phyloP scores from a whole-genome alignment of 2,797 vertebrate genomes.

The Gadopsis bispinosus region DNA sequence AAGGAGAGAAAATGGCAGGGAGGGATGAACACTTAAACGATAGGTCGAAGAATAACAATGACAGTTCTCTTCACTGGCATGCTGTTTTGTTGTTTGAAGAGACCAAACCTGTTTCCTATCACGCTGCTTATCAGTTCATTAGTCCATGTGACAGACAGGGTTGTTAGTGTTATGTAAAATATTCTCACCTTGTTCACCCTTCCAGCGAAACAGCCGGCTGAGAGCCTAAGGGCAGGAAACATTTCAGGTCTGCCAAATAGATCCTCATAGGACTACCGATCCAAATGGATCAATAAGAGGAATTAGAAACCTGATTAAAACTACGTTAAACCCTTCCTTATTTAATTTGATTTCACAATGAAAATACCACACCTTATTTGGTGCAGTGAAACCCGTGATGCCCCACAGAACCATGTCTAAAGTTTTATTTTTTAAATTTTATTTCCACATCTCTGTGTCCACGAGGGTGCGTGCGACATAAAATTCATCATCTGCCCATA shows the following conservation, averaged over 20 bases:
- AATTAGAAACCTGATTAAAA: neutral
- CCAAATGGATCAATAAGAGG: neutral
- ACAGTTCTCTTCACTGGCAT: neutral
- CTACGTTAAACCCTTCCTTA: neutral
- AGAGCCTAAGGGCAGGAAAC: conserved; percentile 25
- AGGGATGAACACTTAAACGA: conserved; percentile 9
- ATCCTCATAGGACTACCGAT: neutral
- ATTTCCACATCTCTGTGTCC: neutral
- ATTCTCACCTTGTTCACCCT: conserved; percentile 17
- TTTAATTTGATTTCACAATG: neutral
- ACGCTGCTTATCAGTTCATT: conserved; percentile 51
- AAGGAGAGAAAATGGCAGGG: conserved; percentile 31
- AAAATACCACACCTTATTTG: neutral
- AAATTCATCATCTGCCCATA: neutral
- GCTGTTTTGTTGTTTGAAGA: conserved; percentile 26
- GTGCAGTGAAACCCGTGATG: neutral
- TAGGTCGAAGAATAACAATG: conserved; percentile 33
- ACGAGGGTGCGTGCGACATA: neutral
- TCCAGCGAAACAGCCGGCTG: conserved; percentile 9
- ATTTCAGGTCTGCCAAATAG: neutral
- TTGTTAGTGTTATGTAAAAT: conserved; percentile 45
- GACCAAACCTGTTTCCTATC: conserved; percentile 63
- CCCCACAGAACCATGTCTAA: neutral
- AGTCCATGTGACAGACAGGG: conserved; percentile 28
- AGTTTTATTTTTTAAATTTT: conserved; percentile 18